phyloP scores from a whole-genome alignment of 2,797 vertebrate genomes.

The Alca torda region DNA sequence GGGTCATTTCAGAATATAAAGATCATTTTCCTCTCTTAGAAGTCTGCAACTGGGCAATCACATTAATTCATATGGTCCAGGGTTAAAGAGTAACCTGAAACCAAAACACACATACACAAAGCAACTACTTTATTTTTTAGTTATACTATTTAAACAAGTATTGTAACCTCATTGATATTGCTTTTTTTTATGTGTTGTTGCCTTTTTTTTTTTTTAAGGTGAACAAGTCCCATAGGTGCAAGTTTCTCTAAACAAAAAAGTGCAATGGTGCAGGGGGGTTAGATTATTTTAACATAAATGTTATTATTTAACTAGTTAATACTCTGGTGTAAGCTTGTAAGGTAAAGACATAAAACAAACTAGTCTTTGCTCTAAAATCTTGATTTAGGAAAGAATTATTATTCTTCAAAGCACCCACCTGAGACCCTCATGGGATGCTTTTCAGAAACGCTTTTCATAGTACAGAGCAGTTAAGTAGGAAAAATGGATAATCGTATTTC shows the following conservation, averaged over 20 bases:
- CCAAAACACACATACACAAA: background rate
- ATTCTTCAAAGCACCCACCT: background rate
- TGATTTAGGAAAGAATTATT: background rate
- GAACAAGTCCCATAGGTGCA: background rate
- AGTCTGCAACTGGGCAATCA: background rate
- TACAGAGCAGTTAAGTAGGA: background rate
- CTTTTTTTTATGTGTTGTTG: background rate
- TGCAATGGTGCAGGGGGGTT: background rate
- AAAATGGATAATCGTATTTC: background rate
- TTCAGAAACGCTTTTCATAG: background rate
- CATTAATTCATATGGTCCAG: background rate
- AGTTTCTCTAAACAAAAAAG: background rate
- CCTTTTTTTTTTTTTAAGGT: background rate
- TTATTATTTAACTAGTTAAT: background rate
- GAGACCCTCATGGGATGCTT: background rate
- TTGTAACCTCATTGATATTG: background rate
- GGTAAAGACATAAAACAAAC: background rate
- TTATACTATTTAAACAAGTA: background rate
- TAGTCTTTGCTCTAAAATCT: background rate
- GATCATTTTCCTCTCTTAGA: background rate
- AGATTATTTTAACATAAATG: background rate
- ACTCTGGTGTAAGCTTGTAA: background rate
- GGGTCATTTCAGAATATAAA: background rate
- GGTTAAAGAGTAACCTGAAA: slow-evolving; percentile 1
- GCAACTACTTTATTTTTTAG: background rate